These are phyloP conservation scores for Syritta pipiens DNA, from an alignment of 2,888 invertebrate genomes.

Conservation along the genomic window DNA sequence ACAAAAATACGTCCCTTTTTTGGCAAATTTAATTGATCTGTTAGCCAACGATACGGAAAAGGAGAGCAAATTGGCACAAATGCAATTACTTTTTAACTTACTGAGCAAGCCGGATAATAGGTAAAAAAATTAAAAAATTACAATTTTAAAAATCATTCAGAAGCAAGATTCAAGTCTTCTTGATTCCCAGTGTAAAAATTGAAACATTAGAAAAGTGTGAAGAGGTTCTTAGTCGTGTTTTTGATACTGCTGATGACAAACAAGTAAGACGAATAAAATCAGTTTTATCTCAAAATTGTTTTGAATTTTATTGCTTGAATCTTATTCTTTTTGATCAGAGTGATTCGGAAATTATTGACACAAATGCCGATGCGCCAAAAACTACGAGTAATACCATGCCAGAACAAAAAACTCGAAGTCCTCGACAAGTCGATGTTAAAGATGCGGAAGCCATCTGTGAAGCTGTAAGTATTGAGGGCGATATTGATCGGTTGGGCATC, in stretches of 20 bases:
- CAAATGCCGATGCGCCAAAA: too few relatives aligned
- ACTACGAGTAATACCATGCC: too few relatives aligned
- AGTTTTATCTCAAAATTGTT: too few relatives aligned
- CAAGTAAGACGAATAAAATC: too few relatives aligned
- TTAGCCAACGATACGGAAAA: slow-evolving; percentile 52
- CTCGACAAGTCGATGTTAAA: neutral
- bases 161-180: too few relatives aligned
- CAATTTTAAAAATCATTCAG: too few relatives aligned
- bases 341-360: neutral
- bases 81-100: slow-evolving; percentile 58
- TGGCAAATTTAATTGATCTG: slow-evolving; percentile 64
- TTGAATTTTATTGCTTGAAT: neutral
- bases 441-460: neutral
- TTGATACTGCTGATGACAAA: slow-evolving; percentile 38
- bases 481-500: too few relatives aligned
- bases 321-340: neutral
- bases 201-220: slow-evolving; percentile 60
- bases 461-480: neutral
- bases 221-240: slow-evolving; percentile 59
- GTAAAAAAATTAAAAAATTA: slow-evolving; percentile 6
- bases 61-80: slow-evolving; percentile 55
- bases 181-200: slow-evolving; percentile 41
- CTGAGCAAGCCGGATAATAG: slow-evolving; percentile 59
- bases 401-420: neutral
- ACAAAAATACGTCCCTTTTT: slow-evolving; percentile 71